Percentiles rank a stretch among this genome's conserved stretches.
These are phyloP conservation scores for Herpetotheres cachinnans DNA, from an alignment of 2,113 vertebrate genomes.

Conservation along the genomic window DNA sequence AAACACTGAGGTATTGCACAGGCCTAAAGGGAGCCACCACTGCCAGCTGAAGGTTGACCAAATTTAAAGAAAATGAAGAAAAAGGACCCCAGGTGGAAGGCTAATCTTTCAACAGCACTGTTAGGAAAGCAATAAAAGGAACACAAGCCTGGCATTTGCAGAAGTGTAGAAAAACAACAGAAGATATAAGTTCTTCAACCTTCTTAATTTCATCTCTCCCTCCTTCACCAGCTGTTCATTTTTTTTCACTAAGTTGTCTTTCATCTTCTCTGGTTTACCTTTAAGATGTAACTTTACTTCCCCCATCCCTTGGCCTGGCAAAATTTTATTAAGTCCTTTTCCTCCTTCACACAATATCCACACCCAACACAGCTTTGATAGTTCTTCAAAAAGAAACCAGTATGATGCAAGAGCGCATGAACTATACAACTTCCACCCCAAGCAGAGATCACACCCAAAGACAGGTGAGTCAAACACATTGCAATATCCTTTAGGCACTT, in stretches of 20 bases:
- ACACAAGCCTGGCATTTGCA: neutral
- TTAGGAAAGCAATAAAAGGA: neutral
- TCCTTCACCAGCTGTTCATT: neutral
- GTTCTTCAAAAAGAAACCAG: neutral
- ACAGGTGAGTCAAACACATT: neutral
- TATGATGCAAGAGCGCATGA: neutral
- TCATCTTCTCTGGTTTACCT: neutral
- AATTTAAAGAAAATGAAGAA: neutral
- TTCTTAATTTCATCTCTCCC: neutral
- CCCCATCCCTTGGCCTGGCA: neutral
- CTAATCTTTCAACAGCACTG: neutral
- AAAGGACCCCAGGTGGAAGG: neutral
- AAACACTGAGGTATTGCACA: neutral
- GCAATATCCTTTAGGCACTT: neutral
- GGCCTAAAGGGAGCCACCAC: neutral
- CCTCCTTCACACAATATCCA: neutral
- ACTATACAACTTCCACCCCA: neutral
- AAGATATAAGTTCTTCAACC: neutral
- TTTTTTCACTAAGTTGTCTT: neutral
- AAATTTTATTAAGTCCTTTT: neutral
- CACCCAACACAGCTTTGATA: neutral
- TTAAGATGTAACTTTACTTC: neutral
- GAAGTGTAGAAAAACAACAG: neutral
- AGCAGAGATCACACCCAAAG: neutral
- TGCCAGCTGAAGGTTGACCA: neutral